Conservation (phyloP, 2,113 vertebrate species). For the Zosterops japonicus region DNA sequence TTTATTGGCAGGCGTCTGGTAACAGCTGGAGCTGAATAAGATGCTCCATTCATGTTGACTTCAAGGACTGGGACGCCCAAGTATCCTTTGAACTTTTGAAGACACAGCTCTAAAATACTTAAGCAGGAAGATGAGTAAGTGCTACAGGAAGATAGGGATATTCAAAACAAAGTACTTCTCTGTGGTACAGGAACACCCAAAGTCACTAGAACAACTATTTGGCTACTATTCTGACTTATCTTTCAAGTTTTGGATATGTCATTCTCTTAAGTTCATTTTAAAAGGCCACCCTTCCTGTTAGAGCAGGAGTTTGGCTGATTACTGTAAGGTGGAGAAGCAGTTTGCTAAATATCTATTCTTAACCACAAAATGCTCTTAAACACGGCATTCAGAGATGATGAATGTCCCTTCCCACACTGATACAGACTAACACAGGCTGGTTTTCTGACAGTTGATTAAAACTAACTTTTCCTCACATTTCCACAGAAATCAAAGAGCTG, state of each 20-base stretch:
- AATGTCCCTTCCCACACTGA: background rate
- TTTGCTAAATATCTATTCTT: background rate
- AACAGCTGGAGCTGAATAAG: slow-evolving; percentile 10
- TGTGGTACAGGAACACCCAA: slow-evolving; percentile 21
- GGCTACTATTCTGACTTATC: slow-evolving; percentile 7
- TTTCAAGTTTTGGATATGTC: background rate
- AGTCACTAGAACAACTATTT: slow-evolving; percentile 19
- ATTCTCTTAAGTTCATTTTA: slow-evolving; percentile 15
- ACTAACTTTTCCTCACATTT: background rate
- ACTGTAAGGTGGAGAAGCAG: slow-evolving; percentile 9
- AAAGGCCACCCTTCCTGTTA: slow-evolving; percentile 39
- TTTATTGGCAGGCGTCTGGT: background rate
- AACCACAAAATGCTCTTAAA: background rate
- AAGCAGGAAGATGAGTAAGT: slow-evolving; percentile 52
- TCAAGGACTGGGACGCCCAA: background rate
- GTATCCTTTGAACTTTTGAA: slow-evolving; percentile 23
- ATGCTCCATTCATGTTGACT: slow-evolving; percentile 1
- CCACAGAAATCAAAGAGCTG: slow-evolving; percentile 88
- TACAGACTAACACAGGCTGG: background rate
- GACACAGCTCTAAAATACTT: background rate
- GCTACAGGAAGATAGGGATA: background rate
- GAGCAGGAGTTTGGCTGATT: background rate
- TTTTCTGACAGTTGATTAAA: background rate
- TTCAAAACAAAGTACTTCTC: slow-evolving; percentile 11
- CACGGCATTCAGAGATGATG: background rate